Conservation (phyloP, 2,797 vertebrate genomes). For the Takifugu rubripes region DNA sequence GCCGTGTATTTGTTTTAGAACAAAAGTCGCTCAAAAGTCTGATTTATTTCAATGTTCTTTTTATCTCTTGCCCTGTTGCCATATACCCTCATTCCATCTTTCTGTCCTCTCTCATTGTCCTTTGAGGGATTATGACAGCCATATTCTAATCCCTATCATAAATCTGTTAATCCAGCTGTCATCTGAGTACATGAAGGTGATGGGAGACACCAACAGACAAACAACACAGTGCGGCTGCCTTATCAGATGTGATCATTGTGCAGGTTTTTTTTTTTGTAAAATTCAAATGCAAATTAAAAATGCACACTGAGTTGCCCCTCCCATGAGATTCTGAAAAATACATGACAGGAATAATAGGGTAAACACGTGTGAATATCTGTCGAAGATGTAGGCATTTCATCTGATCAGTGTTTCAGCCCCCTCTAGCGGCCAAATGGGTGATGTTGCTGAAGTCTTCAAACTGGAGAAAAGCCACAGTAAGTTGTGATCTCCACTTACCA, state of each 20-base stretch:
- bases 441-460: neutral
- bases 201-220: constrained; percentile 23
- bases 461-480: neutral
- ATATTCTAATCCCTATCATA: constrained; percentile 54
- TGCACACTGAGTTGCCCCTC: too few relatives aligned
- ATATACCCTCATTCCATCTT: constrained; percentile 1
- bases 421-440: constrained; percentile 39
- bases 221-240: constrained; percentile 14
- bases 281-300: neutral
- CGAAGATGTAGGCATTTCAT: neutral
- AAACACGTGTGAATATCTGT: neutral
- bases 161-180: constrained; percentile 67
- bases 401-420: constrained; percentile 18
- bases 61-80: neutral
- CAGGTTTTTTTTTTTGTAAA: neutral
- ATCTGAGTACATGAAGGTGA: constrained; percentile 39
- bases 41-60: neutral
- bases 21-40: too few relatives aligned
- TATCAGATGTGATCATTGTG: constrained; percentile 14
- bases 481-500: constrained; percentile 60
- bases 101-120: constrained; percentile 39
- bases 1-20: too few relatives aligned
- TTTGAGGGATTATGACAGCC: constrained; percentile 60
- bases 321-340: neutral
- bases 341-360: neutral